These are phyloP conservation scores for Typhlichthys subterraneus DNA, from an alignment of 2,797 vertebrate species.

Conservation along the genomic window DNA sequence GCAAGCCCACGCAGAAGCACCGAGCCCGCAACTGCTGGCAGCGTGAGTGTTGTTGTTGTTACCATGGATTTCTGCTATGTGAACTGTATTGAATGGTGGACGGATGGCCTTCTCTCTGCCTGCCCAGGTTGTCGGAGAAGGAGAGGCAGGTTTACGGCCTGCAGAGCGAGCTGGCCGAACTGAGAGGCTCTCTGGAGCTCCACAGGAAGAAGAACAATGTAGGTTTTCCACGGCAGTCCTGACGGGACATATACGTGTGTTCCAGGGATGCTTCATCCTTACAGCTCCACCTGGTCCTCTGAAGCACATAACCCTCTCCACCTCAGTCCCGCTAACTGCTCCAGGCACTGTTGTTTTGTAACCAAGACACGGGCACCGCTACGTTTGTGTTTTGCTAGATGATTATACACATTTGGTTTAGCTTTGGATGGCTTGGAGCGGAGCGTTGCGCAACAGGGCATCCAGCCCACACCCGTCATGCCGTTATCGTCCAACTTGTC, in stretches of 20 bases:
- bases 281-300: conserved; percentile 12
- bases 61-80: background rate
- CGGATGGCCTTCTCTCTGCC: conserved; percentile 5
- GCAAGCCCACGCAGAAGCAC: conserved; percentile 58
- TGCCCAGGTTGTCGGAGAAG: conserved; percentile 86
- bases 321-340: conserved; percentile 8
- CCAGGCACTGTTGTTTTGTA: conserved; percentile 18
- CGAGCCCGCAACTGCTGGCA: conserved; percentile 70
- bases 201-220: conserved; percentile 98
- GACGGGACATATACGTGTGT: background rate
- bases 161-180: conserved; percentile 80
- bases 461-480: conserved; percentile 52
- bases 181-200: conserved; percentile 88
- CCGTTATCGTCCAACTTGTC: conserved; percentile 52
- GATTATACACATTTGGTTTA: conserved; percentile 46
- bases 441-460: conserved; percentile 55
- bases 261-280: background rate
- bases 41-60: conserved; percentile 64
- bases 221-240: conserved; percentile 66
- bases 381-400: conserved; percentile 23
- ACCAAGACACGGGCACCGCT: conserved; percentile 10
- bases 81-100: background rate
- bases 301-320: conserved; percentile 31
- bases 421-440: conserved; percentile 41
- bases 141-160: conserved; percentile 82